Evolutionary conservation across 2,113 vertebrate species (phyloP).

Genomic region (Sapajus apella): DNA sequence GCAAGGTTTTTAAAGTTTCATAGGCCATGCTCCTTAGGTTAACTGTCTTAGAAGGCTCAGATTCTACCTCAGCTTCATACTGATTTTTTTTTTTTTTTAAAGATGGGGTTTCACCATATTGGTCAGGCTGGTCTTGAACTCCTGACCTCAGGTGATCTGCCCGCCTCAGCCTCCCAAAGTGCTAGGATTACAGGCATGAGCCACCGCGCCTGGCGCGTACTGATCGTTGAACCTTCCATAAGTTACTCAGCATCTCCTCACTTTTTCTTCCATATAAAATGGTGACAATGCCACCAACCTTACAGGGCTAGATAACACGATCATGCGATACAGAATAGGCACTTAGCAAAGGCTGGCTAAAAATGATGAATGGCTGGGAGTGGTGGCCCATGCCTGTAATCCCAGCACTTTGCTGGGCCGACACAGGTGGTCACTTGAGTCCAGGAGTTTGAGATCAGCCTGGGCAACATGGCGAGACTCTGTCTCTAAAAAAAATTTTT

Average conservation of each 20-base stretch:
- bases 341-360: background rate
- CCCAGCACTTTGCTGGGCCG: no score
- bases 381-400: no score
- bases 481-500: no score
- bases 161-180: no score
- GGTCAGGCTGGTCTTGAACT: no score
- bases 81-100: background rate
- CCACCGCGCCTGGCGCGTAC: background rate
- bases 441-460: no score
- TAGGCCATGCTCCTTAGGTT: background rate
- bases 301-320: background rate
- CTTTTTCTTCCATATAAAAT: background rate
- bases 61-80: background rate
- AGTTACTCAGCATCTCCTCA: background rate
- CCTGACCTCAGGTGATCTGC: no score
- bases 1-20: background rate
- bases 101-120: no score
- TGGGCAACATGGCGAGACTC: no score
- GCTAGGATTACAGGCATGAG: no score
- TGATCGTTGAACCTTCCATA: background rate
- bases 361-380: background rate
- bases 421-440: no score
- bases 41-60: background rate
- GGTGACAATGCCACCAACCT: background rate
- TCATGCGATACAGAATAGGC: background rate